Conservation (phyloP, 1,140 invertebrate species). For the Chionoecetes opilio region DNA sequence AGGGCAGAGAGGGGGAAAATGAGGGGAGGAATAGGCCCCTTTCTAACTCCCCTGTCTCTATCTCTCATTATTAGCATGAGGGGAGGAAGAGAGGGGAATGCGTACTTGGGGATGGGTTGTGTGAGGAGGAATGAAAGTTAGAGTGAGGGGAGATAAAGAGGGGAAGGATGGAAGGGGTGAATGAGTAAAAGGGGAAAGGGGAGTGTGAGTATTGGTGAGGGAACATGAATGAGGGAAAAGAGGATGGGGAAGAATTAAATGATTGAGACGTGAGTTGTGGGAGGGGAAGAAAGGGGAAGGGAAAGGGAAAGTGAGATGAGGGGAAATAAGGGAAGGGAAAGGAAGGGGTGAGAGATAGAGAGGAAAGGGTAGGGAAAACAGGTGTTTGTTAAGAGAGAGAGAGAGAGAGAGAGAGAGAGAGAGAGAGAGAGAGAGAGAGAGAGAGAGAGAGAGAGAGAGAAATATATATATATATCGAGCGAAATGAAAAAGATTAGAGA, state of each 20-base stretch:
- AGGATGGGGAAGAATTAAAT: too few species aligned
- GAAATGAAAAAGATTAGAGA: too few species aligned
- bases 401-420: background rate
- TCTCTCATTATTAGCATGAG: background rate
- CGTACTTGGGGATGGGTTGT: too few species aligned
- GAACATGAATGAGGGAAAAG: too few species aligned
- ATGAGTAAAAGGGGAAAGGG: too few species aligned
- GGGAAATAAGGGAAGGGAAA: background rate
- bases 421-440: background rate
- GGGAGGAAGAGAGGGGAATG: background rate
- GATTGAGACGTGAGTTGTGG: background rate
- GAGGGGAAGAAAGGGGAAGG: background rate
- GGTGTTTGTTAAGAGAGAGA: background rate
- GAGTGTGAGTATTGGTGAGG: too few species aligned
- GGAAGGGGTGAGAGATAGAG: background rate
- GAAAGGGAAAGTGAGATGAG: background rate
- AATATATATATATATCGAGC: too few species aligned
- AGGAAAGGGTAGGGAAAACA: background rate
- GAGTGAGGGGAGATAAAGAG: too few species aligned
- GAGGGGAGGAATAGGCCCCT: background rate
- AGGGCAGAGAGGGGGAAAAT: background rate
- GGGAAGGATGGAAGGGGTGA: too few species aligned
- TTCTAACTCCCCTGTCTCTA: too few species aligned
- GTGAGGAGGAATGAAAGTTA: too few species aligned
- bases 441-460: too few species aligned